Evolutionary conservation across 92 coral and sea anemone genomes (phyloP), one percentile per base, ranked within the genome.

Genomic region (Porites cylindrica): DNA sequence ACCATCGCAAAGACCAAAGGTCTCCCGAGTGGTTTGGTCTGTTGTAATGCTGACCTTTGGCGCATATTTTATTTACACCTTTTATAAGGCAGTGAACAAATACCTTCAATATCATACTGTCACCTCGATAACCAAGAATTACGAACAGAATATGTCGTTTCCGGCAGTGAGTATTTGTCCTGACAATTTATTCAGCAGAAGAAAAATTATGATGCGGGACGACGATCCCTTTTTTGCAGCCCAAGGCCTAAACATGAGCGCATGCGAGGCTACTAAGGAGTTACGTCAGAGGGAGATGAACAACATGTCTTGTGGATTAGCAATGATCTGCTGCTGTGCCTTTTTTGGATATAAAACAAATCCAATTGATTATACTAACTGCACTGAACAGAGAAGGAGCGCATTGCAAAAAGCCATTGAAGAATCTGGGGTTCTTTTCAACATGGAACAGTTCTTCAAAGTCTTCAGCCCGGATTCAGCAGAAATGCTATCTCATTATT

Each of bases 81-180:
- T 74, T 66, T 2, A 17, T 16, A 21, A 66, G 6, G 86, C 88
- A 13, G 51, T 86, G 8, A 12, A 51, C 16, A 86, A 80, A 52
- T 91, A 64, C 84, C 24, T 82, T 21, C 18, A 76, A 7, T 61
- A 66, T 47, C 85, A 91, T 3, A 62, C 69, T 38, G 19, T 83
- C 9, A 85, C 93, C 2, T 63, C 29, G 6, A 62, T 86, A 9
- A 81, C 74, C 17, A 86, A 79, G 47, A 81, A 51, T 9, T 63
- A 86, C n/a, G 10, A 38, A 24, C 8, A 24, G n/a, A 58, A 76
- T 0, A 47, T 90, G 17, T 82, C 53, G 8, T 90, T 90, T 62
- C 93, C 93, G 4, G 90, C 86, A 21, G 86, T 90, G 21, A 78
- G 86, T 29, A 86, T 90, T 60, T 90, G 93, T 51, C 90, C 90